A percentile compares a stretch with the other conserved stretches of the same genome.
phyloP scores from a whole-genome alignment of 2,888 invertebrate species.

The Magallana nippona region DNA sequence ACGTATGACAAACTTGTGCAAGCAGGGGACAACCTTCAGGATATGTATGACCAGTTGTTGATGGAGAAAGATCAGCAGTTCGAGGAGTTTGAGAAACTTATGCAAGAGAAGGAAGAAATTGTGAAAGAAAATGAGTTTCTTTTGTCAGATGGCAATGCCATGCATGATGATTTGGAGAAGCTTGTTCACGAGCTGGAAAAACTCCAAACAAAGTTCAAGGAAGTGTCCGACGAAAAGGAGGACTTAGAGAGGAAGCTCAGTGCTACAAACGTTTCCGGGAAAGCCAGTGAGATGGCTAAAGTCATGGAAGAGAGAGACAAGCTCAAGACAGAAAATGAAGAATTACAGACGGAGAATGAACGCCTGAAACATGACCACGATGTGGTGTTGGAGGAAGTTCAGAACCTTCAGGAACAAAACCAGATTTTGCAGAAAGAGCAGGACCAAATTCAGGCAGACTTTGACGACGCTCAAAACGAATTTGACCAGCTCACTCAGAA shows the following conservation, averaged over 20 bases:
- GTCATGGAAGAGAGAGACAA: conserved; percentile 69
- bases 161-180: conserved; percentile 74
- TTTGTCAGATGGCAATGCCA: conserved; percentile 70
- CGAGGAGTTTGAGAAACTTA: conserved; percentile 61
- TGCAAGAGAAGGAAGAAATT: conserved; percentile 63
- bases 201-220: conserved; percentile 69
- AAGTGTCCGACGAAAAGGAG: conserved; percentile 64
- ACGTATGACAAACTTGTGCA: conserved; percentile 67
- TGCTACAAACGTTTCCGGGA: conserved; percentile 66
- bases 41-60: conserved; percentile 65
- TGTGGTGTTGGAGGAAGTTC: conserved; percentile 71
- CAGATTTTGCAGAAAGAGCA: conserved; percentile 56
- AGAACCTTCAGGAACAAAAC: conserved; percentile 65
- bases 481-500: conserved; percentile 66
- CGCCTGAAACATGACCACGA: conserved; percentile 70
- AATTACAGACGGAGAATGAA: conserved; percentile 60
- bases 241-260: conserved; percentile 65
- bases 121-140: conserved; percentile 72
- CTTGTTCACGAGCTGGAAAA: conserved; percentile 72
- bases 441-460: conserved; percentile 64
- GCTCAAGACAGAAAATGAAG: conserved; percentile 59
- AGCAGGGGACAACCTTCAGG: conserved; percentile 74
- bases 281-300: conserved; percentile 70
- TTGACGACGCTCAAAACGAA: conserved; percentile 68
- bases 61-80: conserved; percentile 66